Percentiles rank a stretch among this genome's conserved stretches.
Conservation (phyloP, 2,113 vertebrate species). For the Syrmaticus mikado region DNA sequence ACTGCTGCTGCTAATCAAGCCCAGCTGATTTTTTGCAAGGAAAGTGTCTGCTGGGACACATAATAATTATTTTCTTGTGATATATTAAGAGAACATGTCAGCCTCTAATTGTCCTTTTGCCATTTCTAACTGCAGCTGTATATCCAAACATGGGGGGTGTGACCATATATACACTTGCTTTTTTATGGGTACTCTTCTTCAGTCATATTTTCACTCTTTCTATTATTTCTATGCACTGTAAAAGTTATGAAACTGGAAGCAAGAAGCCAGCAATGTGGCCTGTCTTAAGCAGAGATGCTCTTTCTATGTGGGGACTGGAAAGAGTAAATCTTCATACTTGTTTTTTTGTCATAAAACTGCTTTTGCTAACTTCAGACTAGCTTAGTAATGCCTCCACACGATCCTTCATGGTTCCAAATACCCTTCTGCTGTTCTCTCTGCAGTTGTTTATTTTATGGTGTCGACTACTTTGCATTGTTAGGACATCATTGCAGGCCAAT, state of each 20-base stretch:
- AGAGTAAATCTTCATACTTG: slow-evolving; percentile 19
- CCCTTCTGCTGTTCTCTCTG: slow-evolving; percentile 52
- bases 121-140: neutral
- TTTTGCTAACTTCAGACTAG: slow-evolving; percentile 31
- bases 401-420: neutral
- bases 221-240: neutral
- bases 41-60: neutral
- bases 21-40: slow-evolving; percentile 1
- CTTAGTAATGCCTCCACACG: slow-evolving; percentile 32
- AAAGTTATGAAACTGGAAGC: slow-evolving; percentile 9
- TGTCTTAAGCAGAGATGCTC: neutral
- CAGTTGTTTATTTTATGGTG: slow-evolving; percentile 70
- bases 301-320: neutral
- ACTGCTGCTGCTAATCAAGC: neutral
- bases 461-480: slow-evolving; percentile 68
- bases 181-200: neutral
- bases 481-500: slow-evolving; percentile 53
- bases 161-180: neutral
- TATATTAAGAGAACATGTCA: neutral
- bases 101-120: neutral
- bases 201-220: neutral
- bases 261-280: neutral
- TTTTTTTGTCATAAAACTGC: slow-evolving; percentile 59
- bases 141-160: neutral
- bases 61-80: neutral